phyloP scores from a whole-genome alignment of 2,797 vertebrate species.

The Lepidocolaptes lacrymiger region DNA sequence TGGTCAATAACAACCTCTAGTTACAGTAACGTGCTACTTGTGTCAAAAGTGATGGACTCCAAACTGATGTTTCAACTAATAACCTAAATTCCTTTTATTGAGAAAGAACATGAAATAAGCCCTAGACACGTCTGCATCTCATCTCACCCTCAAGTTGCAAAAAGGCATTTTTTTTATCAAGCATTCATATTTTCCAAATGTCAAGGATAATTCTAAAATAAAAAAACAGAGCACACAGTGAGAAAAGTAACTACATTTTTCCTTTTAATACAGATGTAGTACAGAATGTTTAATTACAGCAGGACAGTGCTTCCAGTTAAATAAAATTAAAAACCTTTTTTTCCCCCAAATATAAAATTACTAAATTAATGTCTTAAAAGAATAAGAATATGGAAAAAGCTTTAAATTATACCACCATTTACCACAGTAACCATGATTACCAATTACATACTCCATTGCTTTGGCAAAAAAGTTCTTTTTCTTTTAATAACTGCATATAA shows the following conservation, averaged over 20 bases:
- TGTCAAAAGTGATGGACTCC: neutral
- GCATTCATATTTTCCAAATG: neutral
- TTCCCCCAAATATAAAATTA: constrained; percentile 92
- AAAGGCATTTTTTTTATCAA: neutral
- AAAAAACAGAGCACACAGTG: constrained; percentile 56
- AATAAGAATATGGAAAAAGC: constrained; percentile 91
- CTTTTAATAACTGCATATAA: constrained; percentile 89
- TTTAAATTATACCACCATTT: constrained; percentile 84
- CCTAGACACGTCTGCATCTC: neutral
- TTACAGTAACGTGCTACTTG: neutral
- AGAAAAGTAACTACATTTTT: constrained; percentile 82
- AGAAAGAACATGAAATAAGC: neutral
- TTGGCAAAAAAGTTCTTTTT: constrained; percentile 89
- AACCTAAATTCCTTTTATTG: neutral
- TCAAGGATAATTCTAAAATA: neutral
- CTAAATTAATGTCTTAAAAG: constrained; percentile 86
- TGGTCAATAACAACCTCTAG: neutral
- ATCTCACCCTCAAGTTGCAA: neutral
- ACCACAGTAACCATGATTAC: constrained; percentile 81
- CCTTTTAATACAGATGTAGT: constrained; percentile 83
- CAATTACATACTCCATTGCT: constrained; percentile 83
- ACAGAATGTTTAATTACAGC: constrained; percentile 84
- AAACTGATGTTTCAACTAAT: neutral
- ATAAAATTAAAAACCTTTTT: constrained; percentile 89
- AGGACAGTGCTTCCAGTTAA: constrained; percentile 90